Base-by-base conservation (phyloP, 2,113 vertebrate genomes). In the Dicerorhinus sumatrensis region DNA sequence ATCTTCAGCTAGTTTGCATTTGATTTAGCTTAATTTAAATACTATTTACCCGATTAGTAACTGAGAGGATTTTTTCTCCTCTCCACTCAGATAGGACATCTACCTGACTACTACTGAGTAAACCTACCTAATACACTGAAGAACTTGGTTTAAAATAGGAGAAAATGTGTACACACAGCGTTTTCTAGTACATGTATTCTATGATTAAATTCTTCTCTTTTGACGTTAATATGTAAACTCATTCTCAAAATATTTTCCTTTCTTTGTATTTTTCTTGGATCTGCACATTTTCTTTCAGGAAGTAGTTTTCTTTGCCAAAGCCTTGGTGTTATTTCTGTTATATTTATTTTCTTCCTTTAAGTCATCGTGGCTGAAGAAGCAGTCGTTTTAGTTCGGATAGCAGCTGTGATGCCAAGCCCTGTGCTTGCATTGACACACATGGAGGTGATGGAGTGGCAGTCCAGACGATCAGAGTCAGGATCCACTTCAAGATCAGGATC, bases 241-340 rank as follows among this genome's bases (percentile, higher is more conserved):
- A 94, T 90, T 79, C 90, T 94, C 56, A 86, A 39, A 95, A 54
- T 83, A 69, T 93, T 95, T 97, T 94, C n/a, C 21, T 86, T 95
- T 29, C 29, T 87, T 94, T 92, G 5, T 95, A 51, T 81, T 97
- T 97, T 97, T 86, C 79, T 70, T 89, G 70, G 39, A 86, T 85
- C 86, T 90, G 42, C 20, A 69, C 72, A 85, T 91, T 91, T 94
- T 92, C 90, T 96, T 93, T 94, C 25, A 94, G 46, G 39, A 93
- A 95, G 94, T 94, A 65, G 76, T 92, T 92, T 89, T 94, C 69
- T 95, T 97, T 81, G 88, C 91, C 60, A 94, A 91, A 62, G 20
- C 17, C 70, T 95, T 91, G 33, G 33, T 93, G 67, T 84, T 85
- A 54, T 84, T 95, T 97, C 16, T 88, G 33, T 90, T 92, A 25